Conservation (phyloP, 1,140 invertebrate genomes). For the Ylistrum balloti region DNA sequence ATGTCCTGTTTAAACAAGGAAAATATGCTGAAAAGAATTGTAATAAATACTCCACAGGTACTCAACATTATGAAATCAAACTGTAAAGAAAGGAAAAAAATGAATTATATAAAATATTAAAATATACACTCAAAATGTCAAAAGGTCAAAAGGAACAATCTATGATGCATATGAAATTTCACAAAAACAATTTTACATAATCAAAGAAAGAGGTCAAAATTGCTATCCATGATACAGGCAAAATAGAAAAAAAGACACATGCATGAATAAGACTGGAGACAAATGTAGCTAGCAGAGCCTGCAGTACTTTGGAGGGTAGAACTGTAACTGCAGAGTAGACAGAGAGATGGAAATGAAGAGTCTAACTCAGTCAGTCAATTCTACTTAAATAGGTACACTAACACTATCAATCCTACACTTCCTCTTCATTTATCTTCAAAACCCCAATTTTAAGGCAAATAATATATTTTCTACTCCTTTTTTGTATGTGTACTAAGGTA, state of each 20-base stretch:
- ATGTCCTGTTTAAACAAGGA: not conserved
- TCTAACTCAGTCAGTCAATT: constrained; percentile 17
- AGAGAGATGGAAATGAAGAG: not conserved
- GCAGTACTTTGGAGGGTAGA: not conserved
- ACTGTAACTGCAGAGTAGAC: not conserved
- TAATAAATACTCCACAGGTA: no score
- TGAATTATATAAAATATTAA: not conserved
- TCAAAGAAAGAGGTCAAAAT: not conserved
- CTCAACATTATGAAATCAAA: not conserved
- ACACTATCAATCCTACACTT: not conserved
- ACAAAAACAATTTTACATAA: not conserved
- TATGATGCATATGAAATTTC: not conserved
- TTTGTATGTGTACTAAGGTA: no score
- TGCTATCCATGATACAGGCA: not conserved
- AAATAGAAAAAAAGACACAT: not conserved
- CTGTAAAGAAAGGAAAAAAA: not conserved
- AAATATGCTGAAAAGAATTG: not conserved
- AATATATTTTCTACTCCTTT: no score
- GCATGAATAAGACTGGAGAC: not conserved
- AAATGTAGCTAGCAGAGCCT: not conserved
- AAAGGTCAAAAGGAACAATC: no score
- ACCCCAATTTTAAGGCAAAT: no score
- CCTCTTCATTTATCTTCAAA: no score
- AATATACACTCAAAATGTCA: not conserved
- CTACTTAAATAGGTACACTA: not conserved